Conservation (phyloP, 2,888 invertebrate genomes). For the Stenurella melanura region DNA sequence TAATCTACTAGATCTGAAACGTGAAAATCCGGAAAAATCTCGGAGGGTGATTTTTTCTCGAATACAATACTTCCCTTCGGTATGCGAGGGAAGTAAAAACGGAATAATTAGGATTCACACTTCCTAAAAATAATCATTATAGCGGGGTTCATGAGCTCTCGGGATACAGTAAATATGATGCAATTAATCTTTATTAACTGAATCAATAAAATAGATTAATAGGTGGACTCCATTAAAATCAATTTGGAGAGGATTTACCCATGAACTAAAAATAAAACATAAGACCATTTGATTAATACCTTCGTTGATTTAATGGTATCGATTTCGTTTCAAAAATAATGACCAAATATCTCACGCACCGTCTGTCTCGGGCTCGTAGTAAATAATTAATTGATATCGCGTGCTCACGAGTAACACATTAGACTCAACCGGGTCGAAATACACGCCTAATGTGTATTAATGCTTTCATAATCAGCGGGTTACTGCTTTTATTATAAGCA, state of each 20-base stretch:
- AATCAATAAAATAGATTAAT: constrained; percentile 43
- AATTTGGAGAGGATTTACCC: constrained; percentile 45
- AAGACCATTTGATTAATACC: constrained; percentile 46
- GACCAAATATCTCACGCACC: constrained; percentile 53
- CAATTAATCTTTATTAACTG: constrained; percentile 38
- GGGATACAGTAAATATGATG: not conserved
- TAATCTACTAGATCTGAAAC: no score
- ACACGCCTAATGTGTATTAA: constrained; percentile 61
- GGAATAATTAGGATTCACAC: no score
- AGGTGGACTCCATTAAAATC: constrained; percentile 46
- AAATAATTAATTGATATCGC: constrained; percentile 61
- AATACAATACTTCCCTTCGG: no score
- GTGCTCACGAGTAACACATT: constrained; percentile 59
- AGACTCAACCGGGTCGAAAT: constrained; percentile 54
- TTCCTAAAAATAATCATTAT: not conserved
- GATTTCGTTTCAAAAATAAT: constrained; percentile 53
- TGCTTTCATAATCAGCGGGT: constrained; percentile 62
- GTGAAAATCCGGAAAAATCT: no score
- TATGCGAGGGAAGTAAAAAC: no score
- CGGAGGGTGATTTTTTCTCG: no score
- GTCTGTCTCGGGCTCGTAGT: constrained; percentile 45
- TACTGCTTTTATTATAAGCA: constrained; percentile 58
- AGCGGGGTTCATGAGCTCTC: not conserved
- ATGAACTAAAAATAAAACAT: constrained; percentile 43
- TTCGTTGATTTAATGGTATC: constrained; percentile 54